Evolutionary conservation across 2,797 vertebrate genomes (phyloP).

Genomic region (Poecilia wingei): DNA sequence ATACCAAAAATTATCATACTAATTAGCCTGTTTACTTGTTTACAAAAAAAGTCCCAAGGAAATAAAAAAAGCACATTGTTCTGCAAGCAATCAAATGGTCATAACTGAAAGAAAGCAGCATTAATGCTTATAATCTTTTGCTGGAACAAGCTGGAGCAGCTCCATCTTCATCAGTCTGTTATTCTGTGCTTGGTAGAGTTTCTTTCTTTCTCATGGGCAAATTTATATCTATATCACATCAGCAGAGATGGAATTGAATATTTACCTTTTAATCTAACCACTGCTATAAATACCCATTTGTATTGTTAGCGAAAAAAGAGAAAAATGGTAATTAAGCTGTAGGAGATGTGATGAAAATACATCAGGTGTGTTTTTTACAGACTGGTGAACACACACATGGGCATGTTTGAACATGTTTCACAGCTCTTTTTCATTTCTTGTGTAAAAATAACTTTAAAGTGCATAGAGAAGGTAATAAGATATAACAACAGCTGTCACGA

Average conservation of each 20-base stretch:
- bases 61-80: background rate
- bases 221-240: conserved; percentile 32
- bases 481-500: background rate
- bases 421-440: background rate
- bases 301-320: conserved; percentile 26
- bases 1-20: background rate
- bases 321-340: background rate
- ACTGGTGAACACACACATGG: background rate
- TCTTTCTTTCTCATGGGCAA: conserved; percentile 17
- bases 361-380: background rate
- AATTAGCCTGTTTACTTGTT: background rate
- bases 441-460: background rate
- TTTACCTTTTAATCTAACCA: conserved; percentile 29
- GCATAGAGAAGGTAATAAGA: background rate
- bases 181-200: conserved; percentile 13
- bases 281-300: conserved; percentile 9
- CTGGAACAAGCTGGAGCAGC: background rate
- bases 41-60: background rate
- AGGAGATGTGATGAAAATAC: conserved; percentile 37
- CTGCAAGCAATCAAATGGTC: background rate
- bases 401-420: background rate
- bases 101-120: background rate
- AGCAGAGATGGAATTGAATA: conserved; percentile 29
- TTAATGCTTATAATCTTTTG: background rate
- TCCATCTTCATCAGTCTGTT: conserved; percentile 10